A percentile compares a stretch with the other conserved stretches of the same genome.
Evolutionary conservation across 2,113 vertebrate species (phyloP).

Genomic region (Oreocharis arfaki): DNA sequence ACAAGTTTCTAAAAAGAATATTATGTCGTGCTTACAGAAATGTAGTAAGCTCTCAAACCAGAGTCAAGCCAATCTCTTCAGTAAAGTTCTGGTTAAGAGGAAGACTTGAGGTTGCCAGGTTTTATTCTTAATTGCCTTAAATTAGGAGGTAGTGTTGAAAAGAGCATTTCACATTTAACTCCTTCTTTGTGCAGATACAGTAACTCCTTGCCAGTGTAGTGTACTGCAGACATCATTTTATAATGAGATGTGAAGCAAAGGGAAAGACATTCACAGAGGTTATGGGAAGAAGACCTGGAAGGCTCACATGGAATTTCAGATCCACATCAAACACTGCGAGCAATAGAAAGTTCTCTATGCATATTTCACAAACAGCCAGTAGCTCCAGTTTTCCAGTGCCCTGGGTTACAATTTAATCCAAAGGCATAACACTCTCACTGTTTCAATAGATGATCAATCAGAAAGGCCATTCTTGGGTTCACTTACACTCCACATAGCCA

Average conservation of each 20-base stretch:
- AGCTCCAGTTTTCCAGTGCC: conserved; percentile 36
- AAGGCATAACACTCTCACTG: conserved; percentile 59
- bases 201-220: background rate
- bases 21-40: background rate
- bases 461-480: conserved; percentile 64
- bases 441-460: conserved; percentile 64
- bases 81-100: background rate
- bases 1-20: conserved; percentile 19
- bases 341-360: conserved; percentile 57
- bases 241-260: conserved; percentile 27
- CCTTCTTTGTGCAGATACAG: background rate
- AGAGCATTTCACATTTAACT: background rate
- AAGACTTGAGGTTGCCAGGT: background rate
- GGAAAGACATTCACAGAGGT: conserved; percentile 9
- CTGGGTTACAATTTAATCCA: conserved; percentile 56
- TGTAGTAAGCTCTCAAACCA: background rate
- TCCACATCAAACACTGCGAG: conserved; percentile 42
- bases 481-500: conserved; percentile 49
- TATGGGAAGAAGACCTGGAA: conserved; percentile 57
- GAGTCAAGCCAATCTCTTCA: background rate
- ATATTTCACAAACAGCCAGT: conserved; percentile 53
- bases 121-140: background rate
- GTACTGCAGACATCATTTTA: background rate
- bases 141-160: background rate
- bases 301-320: conserved; percentile 42